phyloP scores from a whole-genome alignment of 2,888 invertebrate genomes.

The Laothoe populi region DNA sequence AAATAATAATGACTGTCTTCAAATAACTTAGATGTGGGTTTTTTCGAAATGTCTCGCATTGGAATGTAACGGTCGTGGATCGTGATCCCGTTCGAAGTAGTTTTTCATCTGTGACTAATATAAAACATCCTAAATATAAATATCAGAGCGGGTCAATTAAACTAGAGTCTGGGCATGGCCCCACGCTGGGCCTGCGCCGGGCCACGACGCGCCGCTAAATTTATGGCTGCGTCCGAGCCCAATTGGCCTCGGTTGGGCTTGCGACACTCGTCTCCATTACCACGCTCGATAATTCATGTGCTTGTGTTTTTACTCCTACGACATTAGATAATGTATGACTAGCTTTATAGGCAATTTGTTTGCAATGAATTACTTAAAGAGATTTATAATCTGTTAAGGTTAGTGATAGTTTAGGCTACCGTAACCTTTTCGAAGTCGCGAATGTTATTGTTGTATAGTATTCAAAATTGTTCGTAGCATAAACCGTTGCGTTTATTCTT shows the following conservation, averaged over 20 bases:
- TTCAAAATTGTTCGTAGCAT: not conserved
- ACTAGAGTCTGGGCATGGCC: constrained; percentile 56
- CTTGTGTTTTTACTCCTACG: constrained; percentile 20
- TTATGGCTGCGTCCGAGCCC: constrained; percentile 58
- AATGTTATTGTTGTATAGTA: not conserved
- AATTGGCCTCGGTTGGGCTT: constrained; percentile 50
- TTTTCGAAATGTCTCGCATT: constrained; percentile 14
- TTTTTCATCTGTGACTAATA: constrained; percentile 38
- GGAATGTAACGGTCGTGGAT: constrained; percentile 16
- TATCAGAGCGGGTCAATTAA: constrained; percentile 64
- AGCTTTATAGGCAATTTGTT: constrained; percentile 25
- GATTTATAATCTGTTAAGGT: not conserved
- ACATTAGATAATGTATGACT: constrained; percentile 14
- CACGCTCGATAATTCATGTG: constrained; percentile 10
- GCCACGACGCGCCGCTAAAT: constrained; percentile 46
- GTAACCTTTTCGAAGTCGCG: not conserved
- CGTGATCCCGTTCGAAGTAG: constrained; percentile 23
- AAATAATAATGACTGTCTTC: not conserved
- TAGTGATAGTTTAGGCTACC: not conserved
- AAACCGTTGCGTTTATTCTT: not conserved
- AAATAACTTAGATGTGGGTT: constrained; percentile 19
- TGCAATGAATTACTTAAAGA: constrained; percentile 8
- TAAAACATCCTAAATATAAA: constrained; percentile 56
- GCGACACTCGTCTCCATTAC: constrained; percentile 24
- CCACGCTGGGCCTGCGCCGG: constrained; percentile 62